Conservation (phyloP, 2,888 invertebrate species). For the Magallana nippona region DNA sequence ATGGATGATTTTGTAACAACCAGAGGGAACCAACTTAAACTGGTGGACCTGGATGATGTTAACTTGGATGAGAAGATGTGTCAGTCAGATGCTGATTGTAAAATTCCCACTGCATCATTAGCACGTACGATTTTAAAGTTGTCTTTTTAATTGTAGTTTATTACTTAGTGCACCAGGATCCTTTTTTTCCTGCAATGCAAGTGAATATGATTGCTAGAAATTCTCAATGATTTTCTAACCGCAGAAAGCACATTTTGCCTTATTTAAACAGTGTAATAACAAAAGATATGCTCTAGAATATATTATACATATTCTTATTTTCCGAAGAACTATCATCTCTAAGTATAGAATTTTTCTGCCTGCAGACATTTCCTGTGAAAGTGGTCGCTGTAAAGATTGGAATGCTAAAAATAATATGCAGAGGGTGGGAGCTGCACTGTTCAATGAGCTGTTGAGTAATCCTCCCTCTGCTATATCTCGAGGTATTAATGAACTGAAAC, state of each 20-base stretch:
- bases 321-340: no score
- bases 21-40: slow-evolving; percentile 56
- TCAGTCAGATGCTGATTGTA: slow-evolving; percentile 52
- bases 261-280: no score
- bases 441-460: slow-evolving; percentile 59
- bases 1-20: slow-evolving; percentile 67
- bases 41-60: slow-evolving; percentile 72
- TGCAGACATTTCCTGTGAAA: slow-evolving; percentile 62
- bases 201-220: no score
- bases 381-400: slow-evolving; percentile 62
- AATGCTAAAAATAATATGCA: slow-evolving; percentile 62
- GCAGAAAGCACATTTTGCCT: no score
- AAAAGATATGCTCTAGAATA: no score
- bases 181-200: no score
- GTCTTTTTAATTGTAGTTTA: background rate
- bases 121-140: slow-evolving; percentile 50
- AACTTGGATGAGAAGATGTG: slow-evolving; percentile 64
- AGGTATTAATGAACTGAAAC: slow-evolving; percentile 48
- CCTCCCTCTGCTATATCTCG: slow-evolving; percentile 46
- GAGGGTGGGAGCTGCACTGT: slow-evolving; percentile 53
- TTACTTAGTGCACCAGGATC: background rate
- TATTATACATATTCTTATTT: no score
- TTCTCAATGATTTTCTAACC: no score
- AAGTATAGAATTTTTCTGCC: background rate
- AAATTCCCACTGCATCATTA: slow-evolving; percentile 51